Evolutionary conservation across 2,113 vertebrate genomes (phyloP).

Genomic region (Columba livia): DNA sequence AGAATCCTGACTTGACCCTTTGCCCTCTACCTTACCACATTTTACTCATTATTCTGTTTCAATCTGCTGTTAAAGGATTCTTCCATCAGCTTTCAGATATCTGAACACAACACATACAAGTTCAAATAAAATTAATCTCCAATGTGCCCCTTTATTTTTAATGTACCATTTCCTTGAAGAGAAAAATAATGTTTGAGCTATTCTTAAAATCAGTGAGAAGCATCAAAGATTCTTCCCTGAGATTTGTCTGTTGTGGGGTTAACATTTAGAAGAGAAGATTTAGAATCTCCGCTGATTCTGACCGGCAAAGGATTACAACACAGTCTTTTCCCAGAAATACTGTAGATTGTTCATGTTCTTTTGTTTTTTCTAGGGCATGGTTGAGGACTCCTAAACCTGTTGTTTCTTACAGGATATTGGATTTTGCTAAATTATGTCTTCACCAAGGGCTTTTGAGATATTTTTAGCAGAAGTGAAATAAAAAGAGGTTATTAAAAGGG

Average conservation of each 20-base stretch:
- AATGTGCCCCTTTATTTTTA: not conserved
- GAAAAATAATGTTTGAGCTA: not conserved
- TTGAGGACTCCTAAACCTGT: not conserved
- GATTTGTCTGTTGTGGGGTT: not conserved
- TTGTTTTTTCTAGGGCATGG: not conserved
- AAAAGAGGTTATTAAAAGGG: slow-evolving; percentile 36
- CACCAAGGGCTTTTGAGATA: not conserved
- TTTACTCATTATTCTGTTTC: not conserved
- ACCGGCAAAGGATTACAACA: not conserved
- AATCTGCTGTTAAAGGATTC: not conserved
- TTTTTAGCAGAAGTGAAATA: slow-evolving; percentile 32
- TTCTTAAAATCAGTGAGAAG: not conserved
- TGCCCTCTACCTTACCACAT: not conserved
- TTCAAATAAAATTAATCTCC: slow-evolving; percentile 14
- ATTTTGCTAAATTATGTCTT: slow-evolving; percentile 30
- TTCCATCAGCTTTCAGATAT: not conserved
- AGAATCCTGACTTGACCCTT: not conserved
- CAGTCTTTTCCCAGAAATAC: not conserved
- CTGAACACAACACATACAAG: not conserved
- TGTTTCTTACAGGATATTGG: slow-evolving; percentile 11
- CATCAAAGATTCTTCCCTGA: not conserved
- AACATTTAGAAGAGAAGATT: slow-evolving; percentile 20
- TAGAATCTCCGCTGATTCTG: slow-evolving; percentile 11
- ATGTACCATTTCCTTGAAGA: not conserved
- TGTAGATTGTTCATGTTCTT: not conserved